Evolutionary conservation across 2,797 vertebrate genomes (phyloP).

Genomic region (Emys orbicularis): DNA sequence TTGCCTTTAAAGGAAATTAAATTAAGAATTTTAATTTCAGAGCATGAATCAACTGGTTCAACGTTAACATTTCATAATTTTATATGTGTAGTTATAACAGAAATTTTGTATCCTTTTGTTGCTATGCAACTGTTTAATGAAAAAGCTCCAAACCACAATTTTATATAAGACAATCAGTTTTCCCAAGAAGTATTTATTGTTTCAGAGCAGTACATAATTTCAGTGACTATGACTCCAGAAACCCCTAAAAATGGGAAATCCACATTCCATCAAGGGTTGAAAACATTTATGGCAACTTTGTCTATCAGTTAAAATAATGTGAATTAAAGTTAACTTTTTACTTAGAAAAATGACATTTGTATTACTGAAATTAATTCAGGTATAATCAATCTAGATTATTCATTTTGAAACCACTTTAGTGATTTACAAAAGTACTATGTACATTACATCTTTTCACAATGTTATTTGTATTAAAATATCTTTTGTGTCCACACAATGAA

Average conservation of each 20-base stretch:
- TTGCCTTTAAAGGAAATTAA: conserved; percentile 68
- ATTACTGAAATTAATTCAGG: conserved; percentile 76
- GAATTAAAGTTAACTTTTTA: conserved; percentile 78
- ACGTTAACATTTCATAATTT: conserved; percentile 67
- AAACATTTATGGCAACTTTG: conserved; percentile 63
- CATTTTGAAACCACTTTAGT: conserved; percentile 93
- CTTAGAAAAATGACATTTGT: conserved; percentile 70
- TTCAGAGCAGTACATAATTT: conserved; percentile 71
- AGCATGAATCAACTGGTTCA: conserved; percentile 59
- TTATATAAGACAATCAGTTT: conserved; percentile 88
- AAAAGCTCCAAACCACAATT: conserved; percentile 74
- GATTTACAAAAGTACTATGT: conserved; percentile 75
- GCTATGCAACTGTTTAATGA: conserved; percentile 88
- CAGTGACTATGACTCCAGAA: conserved; percentile 71
- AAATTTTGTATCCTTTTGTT: conserved; percentile 85
- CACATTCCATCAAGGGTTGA: conserved; percentile 77
- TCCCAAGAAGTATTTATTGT: conserved; percentile 84
- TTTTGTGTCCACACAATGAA: conserved; percentile 73
- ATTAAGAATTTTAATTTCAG: conserved; percentile 69
- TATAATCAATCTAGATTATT: conserved; percentile 75
- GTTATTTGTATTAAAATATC: conserved; percentile 79
- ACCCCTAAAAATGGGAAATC: conserved; percentile 70
- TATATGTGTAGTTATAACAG: conserved; percentile 75
- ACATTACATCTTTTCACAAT: conserved; percentile 51
- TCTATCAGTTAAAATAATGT: conserved; percentile 65